Conservation (phyloP, 2,888 invertebrate species). For the Linnaemya tessellans region DNA sequence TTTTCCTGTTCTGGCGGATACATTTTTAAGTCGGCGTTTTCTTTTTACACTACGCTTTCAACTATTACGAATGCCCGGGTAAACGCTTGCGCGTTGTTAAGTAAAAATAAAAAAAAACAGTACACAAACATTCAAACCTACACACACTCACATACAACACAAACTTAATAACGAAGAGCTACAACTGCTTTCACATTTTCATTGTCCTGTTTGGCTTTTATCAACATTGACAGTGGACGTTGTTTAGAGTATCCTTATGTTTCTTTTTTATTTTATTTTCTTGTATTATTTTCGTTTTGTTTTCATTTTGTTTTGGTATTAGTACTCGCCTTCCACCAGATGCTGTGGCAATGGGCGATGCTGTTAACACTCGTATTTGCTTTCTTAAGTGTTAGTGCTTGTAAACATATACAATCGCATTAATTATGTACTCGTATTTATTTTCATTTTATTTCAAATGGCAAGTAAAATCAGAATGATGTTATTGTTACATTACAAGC, state of each 20-base stretch:
- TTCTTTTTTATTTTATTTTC: slow-evolving; percentile 17
- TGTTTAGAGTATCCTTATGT: slow-evolving; percentile 10
- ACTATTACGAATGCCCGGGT: slow-evolving; percentile 81
- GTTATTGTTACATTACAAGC: slow-evolving; percentile 32
- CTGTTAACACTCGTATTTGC: slow-evolving; percentile 36
- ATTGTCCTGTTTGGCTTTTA: slow-evolving; percentile 13
- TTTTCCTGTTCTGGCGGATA: background rate
- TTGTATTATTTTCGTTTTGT: slow-evolving; percentile 2
- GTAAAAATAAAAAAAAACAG: background rate
- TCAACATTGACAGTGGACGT: slow-evolving; percentile 50
- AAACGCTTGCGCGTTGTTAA: slow-evolving; percentile 82
- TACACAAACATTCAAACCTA: slow-evolving; percentile 5
- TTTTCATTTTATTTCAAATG: background rate
- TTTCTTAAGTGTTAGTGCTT: slow-evolving; percentile 21
- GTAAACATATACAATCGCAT: background rate
- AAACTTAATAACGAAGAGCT: slow-evolving; percentile 24
- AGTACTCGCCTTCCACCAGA: background rate
- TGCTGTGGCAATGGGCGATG: background rate
- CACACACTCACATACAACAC: background rate
- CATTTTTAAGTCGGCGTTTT: background rate
- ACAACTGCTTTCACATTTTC: slow-evolving; percentile 25
- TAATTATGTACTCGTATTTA: slow-evolving; percentile 30
- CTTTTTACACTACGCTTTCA: background rate
- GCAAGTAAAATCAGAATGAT: background rate
- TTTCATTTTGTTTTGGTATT: background rate